Base-by-base conservation (phyloP, 2,797 vertebrate species). In the Anas flavirostris region DNA sequence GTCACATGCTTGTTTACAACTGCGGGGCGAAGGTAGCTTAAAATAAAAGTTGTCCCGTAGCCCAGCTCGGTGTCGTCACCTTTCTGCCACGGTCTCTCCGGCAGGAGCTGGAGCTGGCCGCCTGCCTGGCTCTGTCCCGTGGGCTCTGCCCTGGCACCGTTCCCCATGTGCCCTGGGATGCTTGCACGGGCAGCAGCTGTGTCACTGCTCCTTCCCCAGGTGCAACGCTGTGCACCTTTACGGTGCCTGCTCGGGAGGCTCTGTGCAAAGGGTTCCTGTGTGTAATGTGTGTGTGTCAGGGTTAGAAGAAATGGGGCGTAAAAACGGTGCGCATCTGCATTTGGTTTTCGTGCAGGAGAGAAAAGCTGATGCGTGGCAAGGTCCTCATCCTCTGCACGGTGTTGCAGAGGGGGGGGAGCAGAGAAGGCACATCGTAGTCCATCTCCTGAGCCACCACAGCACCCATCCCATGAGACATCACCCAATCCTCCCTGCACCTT, bases 1-100 rank as follows among this genome's bases (percentile, higher is more conserved):
- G 74, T 96, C 94, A 86, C 82, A 67, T 88, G 81, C 90, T 94
- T 94, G 91, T 94, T 96, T 94, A 93, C 83, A 67, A 37, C 74
- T 21, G 22, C 22, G 26, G 80, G 46, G 62, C 22, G 43, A 82
- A 85, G 43, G 53, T 70, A 37, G 52, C 88, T 94, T 91, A 94
- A 95, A 96, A 94, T 94, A 96, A 94, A 52, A 17, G 29, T 80
- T 4, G 90, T 52, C 46, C 66, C 88, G n/a, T 73, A 76, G 7
- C 48, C 48, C 25, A 25, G 79, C 59, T 79, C 31, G 2, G 56
- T 79, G 74, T 84, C 0, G 2, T 90, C 86, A 70, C 41, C 73
- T 44, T 87, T 28, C 41, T 91, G 82, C 75, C 58, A n/a, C 2
- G 31, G 23, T 25, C 31, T 2, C 63, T 35, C 2, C 9, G 7